Evolutionary conservation across 2,888 invertebrate species (phyloP).

Genomic region (Orthonychiurus folsomi): DNA sequence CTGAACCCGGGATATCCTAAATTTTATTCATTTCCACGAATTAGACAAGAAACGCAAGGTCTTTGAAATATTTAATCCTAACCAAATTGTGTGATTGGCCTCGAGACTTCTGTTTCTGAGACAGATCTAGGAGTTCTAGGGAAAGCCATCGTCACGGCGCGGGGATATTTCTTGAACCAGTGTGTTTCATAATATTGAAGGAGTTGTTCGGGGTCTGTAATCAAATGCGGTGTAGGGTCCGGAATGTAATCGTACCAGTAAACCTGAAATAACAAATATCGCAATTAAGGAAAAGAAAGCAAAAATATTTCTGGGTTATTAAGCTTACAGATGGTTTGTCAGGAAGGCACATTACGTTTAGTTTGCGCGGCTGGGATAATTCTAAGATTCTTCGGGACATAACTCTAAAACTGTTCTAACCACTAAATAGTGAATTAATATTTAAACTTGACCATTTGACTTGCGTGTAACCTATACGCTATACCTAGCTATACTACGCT

Average conservation of each 20-base stretch:
- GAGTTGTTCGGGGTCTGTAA: constrained; percentile 23
- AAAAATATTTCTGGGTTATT: too few relatives aligned
- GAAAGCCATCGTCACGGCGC: background rate
- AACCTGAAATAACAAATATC: constrained; percentile 9
- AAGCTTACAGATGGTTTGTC: constrained; percentile 18
- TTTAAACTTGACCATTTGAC: too few relatives aligned
- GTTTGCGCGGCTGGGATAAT: constrained; percentile 12
- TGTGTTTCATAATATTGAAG: constrained; percentile 20
- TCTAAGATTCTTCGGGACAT: too few relatives aligned
- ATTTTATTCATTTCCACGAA: background rate
- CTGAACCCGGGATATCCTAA: background rate
- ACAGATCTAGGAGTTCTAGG: background rate
- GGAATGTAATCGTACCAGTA: constrained; percentile 32
- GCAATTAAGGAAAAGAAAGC: background rate
- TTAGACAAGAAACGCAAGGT: background rate
- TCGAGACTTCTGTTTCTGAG: background rate
- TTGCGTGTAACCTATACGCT: too few relatives aligned
- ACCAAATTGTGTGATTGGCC: background rate
- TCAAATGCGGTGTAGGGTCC: constrained; percentile 21
- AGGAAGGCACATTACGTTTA: constrained; percentile 15
- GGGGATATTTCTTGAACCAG: background rate
- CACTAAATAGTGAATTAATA: too few relatives aligned
- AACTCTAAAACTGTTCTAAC: too few relatives aligned
- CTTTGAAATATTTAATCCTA: background rate
- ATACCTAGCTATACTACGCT: too few relatives aligned